Percentiles rank a stretch among this genome's conserved stretches.
Evolutionary conservation across 2,797 vertebrate genomes (phyloP).

Genomic region (Corythornis leucogaster): DNA sequence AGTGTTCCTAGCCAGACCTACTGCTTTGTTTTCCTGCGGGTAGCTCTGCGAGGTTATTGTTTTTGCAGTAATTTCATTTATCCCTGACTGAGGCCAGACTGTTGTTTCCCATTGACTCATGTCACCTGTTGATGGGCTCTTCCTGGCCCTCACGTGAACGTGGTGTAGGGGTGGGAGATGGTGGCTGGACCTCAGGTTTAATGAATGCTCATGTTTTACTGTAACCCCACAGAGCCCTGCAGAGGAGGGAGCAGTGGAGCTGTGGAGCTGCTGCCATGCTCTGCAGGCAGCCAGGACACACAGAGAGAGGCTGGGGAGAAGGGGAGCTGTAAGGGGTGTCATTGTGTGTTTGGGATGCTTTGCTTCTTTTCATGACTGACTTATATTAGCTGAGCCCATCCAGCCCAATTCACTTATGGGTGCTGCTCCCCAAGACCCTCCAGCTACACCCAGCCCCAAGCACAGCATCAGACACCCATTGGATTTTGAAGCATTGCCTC

Average conservation of each 20-base stretch:
- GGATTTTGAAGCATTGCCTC: background rate
- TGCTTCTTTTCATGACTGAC: background rate
- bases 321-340: background rate
- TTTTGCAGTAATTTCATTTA: background rate
- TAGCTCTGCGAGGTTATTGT: background rate
- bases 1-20: fast-evolving
- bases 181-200: background rate
- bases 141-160: conserved; percentile 56
- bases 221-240: fast-evolving
- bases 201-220: background rate
- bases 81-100: conserved; percentile 43
- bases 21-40: background rate
- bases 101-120: conserved; percentile 73
- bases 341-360: fast-evolving
- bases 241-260: background rate
- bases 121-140: conserved; percentile 46
- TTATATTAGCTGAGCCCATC: background rate
- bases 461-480: fast-evolving
- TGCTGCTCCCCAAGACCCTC: background rate
- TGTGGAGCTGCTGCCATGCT: fast-evolving
- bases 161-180: conserved; percentile 39
- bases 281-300: fast-evolving
- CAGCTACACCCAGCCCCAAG: fast-evolving
- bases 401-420: background rate
- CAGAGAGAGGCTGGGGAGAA: background rate